phyloP scores from a whole-genome alignment of 1,140 invertebrate genomes.

The Drosophila kikkawai region DNA sequence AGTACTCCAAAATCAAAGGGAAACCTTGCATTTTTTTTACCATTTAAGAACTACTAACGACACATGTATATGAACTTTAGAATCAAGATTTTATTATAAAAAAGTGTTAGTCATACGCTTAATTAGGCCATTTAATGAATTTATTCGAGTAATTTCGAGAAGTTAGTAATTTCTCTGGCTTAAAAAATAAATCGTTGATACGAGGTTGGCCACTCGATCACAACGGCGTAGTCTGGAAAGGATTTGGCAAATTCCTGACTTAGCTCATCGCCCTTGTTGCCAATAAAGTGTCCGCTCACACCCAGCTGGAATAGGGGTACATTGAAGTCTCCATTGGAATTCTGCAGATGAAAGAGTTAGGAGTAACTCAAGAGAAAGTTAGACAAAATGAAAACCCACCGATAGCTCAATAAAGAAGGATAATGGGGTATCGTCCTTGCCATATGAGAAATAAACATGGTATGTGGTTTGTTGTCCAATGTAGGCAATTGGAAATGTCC shows the following conservation, averaged over 20 bases:
- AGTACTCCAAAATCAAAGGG: neutral
- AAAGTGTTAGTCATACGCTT: neutral
- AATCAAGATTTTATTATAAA: neutral
- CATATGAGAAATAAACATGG: constrained; percentile 89
- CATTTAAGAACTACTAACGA: neutral
- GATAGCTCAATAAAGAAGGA: constrained; percentile 85
- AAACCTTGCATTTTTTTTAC: neutral
- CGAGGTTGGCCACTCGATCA: constrained; percentile 38
- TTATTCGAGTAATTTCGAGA: neutral
- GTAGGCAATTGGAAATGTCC: constrained; percentile 87
- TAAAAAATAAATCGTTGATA: constrained; percentile 48
- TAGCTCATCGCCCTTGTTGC: constrained; percentile 20
- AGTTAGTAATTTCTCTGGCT: neutral
- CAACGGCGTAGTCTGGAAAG: constrained; percentile 37
- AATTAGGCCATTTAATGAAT: neutral
- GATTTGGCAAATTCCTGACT: constrained; percentile 24
- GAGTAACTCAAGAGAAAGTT: neutral
- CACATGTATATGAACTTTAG: neutral
- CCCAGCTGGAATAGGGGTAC: constrained; percentile 52
- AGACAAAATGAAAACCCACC: constrained; percentile 7
- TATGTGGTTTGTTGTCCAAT: constrained; percentile 85
- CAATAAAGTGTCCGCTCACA: constrained; percentile 28
- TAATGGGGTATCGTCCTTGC: constrained; percentile 86
- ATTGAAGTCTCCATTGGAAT: constrained; percentile 75
- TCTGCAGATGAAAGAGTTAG: constrained; percentile 68